Conservation (phyloP, 2,797 vertebrate genomes). For the Chelonia mydas region DNA sequence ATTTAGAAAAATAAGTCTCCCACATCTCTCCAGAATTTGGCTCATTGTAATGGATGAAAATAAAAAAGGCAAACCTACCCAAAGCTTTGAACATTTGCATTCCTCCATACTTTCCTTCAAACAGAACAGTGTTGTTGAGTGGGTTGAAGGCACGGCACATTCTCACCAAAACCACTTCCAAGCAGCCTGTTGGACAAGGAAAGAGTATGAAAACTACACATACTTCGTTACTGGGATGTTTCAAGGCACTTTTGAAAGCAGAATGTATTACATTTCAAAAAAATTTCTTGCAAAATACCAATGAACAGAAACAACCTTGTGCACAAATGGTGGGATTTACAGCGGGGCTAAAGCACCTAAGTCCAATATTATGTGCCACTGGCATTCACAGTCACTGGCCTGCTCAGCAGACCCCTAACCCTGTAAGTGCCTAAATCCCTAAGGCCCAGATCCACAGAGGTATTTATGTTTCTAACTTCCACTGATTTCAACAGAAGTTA, state of each 20-base stretch:
- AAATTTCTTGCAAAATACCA: background rate
- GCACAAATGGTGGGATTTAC: background rate
- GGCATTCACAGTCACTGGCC: background rate
- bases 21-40: background rate
- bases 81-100: constrained; percentile 99
- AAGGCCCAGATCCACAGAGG: background rate
- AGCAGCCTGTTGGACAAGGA: constrained; percentile 86
- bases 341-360: background rate
- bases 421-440: background rate
- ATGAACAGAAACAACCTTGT: background rate
- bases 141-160: constrained; percentile 99
- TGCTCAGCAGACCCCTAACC: background rate
- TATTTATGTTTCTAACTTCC: background rate
- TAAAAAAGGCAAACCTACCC: constrained; percentile 82
- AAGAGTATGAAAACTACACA: background rate
- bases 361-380: background rate
- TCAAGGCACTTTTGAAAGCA: background rate
- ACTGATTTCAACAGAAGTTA: background rate
- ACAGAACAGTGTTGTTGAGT: constrained; percentile 99
- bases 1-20: background rate
- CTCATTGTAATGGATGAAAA: background rate
- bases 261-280: background rate
- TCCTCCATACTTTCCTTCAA: constrained; percentile 99
- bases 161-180: constrained; percentile 98
- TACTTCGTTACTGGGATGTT: background rate